Evolutionary conservation across 2,888 invertebrate species (phyloP), one percentile per base, ranked within the genome.

Genomic region (Notocelia uddmanniana): DNA sequence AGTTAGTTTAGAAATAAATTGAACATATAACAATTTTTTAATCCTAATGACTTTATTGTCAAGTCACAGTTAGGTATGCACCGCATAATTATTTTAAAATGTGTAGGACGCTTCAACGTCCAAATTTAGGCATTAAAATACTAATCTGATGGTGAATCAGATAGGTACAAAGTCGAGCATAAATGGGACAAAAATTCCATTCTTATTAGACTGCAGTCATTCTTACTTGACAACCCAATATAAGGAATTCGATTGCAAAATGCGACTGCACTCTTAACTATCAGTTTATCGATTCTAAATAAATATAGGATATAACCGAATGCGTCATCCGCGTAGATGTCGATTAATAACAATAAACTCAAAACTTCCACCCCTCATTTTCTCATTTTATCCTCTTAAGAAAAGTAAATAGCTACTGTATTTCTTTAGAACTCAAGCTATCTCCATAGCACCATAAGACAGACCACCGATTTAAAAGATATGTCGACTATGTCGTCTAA

Each of bases 121-220:
- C 52, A 54, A 66, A 71, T 59, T n/a, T 54, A 59, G 70, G 59
- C 31, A 52, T 70, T 70, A 41, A 52, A 31, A 66, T 58, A 58
- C 26, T 55, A 66, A 55, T 66, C 26, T 52, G 52, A 70, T 64
- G 52, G 34, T 66, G 59, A 71, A 59, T 66, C 66, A 66, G 66
- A 66, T 66, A 21, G 66, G 71, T 66, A 21, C 31, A 45, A 37
- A 34, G 26, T 62, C 31, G 19, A 21, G 48, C 23, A 23, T n/a
- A 21, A 70, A 37, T 37, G 50, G 52, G 23, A 66, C 45, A 34
- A 41, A 52, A 54, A 71, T 71, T 66, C 70, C 64, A 41, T 52
- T 66, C 52, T 59, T 59, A 71, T 71, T 59, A 59, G 52, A 66
- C 41, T 66, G 52, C 59, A 59, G 13, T 52, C 52, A 21, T 41